Conservation (phyloP, 1,140 invertebrate species). For the Parapsyche elsis region DNA sequence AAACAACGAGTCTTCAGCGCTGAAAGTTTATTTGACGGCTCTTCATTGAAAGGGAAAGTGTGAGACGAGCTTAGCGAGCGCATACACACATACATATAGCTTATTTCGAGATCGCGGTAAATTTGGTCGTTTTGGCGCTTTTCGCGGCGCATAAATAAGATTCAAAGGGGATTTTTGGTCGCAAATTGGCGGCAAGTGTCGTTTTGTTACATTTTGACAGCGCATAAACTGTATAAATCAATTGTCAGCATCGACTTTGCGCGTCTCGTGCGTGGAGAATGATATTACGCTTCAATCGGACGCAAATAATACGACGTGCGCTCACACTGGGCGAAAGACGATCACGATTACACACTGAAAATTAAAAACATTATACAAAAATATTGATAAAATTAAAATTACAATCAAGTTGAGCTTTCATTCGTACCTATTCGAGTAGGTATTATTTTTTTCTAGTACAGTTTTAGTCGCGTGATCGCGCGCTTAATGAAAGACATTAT, state of each 20-base stretch:
- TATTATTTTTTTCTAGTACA: background rate
- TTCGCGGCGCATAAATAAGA: constrained; percentile 21
- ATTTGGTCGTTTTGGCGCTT: constrained; percentile 27
- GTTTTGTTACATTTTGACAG: constrained; percentile 37
- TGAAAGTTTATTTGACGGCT: no score
- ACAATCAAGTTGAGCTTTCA: background rate
- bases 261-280: constrained; percentile 38
- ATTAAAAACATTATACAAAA: no score
- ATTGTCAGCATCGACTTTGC: constrained; percentile 39
- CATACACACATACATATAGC: background rate
- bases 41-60: constrained; percentile 17
- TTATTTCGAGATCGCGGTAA: constrained; percentile 7
- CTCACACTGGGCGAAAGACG: constrained; percentile 11
- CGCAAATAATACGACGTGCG: constrained; percentile 29
- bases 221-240: constrained; percentile 44
- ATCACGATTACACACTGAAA: background rate
- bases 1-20: no score
- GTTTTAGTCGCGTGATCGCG: constrained; percentile 13
- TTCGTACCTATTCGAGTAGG: background rate
- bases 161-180: constrained; percentile 22
- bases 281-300: constrained; percentile 38
- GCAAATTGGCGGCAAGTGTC: constrained; percentile 33
- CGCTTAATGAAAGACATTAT: constrained; percentile 20
- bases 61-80: background rate
- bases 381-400: no score